Evolutionary conservation across 2,797 vertebrate genomes (phyloP).

Genomic region (Malacoctenus gilli): DNA sequence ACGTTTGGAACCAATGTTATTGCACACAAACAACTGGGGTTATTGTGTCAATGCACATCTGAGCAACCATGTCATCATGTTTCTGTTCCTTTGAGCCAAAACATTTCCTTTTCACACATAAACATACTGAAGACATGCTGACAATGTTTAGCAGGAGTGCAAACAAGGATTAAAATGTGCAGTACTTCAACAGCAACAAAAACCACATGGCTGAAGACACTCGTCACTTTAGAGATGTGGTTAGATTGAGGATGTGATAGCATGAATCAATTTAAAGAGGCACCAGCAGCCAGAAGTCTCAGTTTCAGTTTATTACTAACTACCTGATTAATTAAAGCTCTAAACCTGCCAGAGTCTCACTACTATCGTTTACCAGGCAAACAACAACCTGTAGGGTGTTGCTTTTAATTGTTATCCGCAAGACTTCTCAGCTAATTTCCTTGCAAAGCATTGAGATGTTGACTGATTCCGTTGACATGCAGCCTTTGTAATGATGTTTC

Average conservation of each 20-base stretch:
- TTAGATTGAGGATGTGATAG: constrained; percentile 1
- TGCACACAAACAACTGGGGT: no score
- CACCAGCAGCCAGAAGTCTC: constrained; percentile 2
- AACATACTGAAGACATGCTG: no score
- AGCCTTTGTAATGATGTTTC: constrained; percentile 36
- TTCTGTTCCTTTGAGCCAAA: no score
- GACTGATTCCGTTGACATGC: constrained; percentile 10
- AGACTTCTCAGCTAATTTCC: constrained; percentile 11
- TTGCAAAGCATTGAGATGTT: background rate
- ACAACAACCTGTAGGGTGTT: constrained; percentile 11
- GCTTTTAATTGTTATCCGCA: constrained; percentile 20
- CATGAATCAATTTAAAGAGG: background rate
- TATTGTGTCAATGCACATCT: no score
- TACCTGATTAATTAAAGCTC: constrained; percentile 7
- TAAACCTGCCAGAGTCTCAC: constrained; percentile 2
- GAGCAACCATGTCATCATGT: no score
- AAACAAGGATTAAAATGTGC: no score
- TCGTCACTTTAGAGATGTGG: constrained; percentile 2
- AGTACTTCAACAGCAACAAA: no score
- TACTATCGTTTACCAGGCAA: background rate
- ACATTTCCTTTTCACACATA: no score
- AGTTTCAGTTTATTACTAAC: background rate
- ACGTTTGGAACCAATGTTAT: no score
- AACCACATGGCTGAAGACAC: no score
- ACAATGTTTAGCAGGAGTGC: no score